Base-by-base conservation (phyloP, 2,113 vertebrate species). In the Columbina picui region DNA sequence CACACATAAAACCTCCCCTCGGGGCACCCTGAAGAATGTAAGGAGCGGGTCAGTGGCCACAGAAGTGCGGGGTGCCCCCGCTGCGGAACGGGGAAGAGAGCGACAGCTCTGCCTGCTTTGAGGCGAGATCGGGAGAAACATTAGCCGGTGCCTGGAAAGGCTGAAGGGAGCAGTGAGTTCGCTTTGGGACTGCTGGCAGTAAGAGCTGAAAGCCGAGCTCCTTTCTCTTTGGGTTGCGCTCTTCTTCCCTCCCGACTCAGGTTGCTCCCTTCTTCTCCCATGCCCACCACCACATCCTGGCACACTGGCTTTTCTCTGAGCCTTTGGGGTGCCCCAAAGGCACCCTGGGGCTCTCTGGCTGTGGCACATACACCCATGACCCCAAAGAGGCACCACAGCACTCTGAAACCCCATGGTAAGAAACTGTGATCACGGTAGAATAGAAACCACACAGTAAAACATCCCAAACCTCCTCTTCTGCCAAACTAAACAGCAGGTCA, bases 11-110 rank as follows among this genome's bases (percentile, higher is more conserved):
- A n/a, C 3, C 34, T 43, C 23, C 52, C 2, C 1, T 19, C 23
- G 14, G 43, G 65, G 32, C 15, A 14, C 59, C 45, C 26, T 21
- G 36, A n/a, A 30, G 50, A 71, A 12, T 12, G 67, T 2, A 30
- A 1, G 5, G 38, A 52, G 60, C 5, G 2, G 29, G 29, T 8
- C 5, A 7, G 69, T 52, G 26, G 52, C 56, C 3, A 6, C 45
- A 4, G 68, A 12, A 36, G 17, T 18, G 41, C 27, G 13, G 8
- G 7, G 30, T 2, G 30, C 38, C 60, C 3, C 0, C 2, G 0
- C 2, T 20, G 43, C 3, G 6, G n/a, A 23, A 0, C 18, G 1
- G 49, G 9, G 23, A 45, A 84, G 53, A 60, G 26, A 21, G 2
- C 0, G 4, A 68, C 71, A 75, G 76, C 5, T 53, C 36, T 77